Evolutionary conservation across 2,888 invertebrate genomes (phyloP).

Genomic region (Petrolisthes cinctipes): DNA sequence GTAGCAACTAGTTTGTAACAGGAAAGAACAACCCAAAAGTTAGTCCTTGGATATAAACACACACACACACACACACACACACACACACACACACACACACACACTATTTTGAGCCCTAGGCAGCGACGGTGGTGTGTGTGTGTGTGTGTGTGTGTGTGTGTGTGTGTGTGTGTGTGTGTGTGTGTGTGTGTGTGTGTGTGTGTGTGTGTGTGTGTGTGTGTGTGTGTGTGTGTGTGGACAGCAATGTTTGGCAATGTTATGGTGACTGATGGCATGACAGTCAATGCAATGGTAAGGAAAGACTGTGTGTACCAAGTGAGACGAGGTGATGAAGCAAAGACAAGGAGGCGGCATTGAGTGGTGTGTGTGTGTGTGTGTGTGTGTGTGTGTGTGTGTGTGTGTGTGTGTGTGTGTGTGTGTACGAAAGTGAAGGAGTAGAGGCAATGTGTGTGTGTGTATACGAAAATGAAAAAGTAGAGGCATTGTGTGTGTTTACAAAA

Average conservation of each 20-base stretch:
- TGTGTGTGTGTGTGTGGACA: constrained; percentile 1
- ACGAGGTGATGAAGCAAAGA: no score
- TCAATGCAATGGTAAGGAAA: no score
- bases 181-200: constrained; percentile 22
- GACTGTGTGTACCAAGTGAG: no score
- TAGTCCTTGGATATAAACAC: neutral
- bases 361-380: constrained; percentile 29
- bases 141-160: constrained; percentile 19
- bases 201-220: constrained; percentile 19
- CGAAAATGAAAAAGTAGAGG: no score
- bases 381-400: constrained; percentile 7
- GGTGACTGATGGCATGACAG: no score
- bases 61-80: constrained; percentile 28
- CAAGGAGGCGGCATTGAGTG: no score
- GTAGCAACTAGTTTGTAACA: no score
- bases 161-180: constrained; percentile 22
- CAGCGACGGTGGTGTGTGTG: neutral
- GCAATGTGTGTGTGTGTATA: neutral
- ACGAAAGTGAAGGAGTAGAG: neutral
- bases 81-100: constrained; percentile 23
- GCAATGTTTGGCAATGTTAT: no score
- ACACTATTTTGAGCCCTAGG: neutral
- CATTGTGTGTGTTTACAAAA: no score
- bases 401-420: constrained; percentile 28
- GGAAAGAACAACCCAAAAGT: neutral